Base-by-base conservation (phyloP, 2,797 vertebrate species). In the Semaprochilodus insignis region DNA sequence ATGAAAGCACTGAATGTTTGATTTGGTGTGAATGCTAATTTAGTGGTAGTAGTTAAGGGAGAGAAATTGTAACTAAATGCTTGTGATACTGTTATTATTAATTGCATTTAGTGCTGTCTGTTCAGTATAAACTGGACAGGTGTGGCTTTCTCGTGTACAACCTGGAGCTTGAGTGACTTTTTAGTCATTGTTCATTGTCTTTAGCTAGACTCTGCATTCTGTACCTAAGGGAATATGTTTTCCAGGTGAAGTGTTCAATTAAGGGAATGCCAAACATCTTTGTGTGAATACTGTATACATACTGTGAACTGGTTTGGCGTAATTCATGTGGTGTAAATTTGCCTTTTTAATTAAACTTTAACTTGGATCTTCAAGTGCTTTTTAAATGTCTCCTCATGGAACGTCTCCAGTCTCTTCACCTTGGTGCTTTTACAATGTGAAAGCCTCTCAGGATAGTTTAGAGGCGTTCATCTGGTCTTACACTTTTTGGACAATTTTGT, bases 241-340 rank as follows among this genome's bases (percentile, higher is more conserved):
- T 67, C 62, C 63, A 65, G 44, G 75, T 27, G 51, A 81, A 44
- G 31, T 34, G 21, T 40, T 78, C 21, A 75, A 51, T 78, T 25
- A 72, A 83, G 62, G 54, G 74, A 69, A 77, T 81, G 81, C 77
- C 80, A 75, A 70, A 76, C 54, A 67, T 79, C 17, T 78, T 62
- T 80, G 67, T 81, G 78, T 70, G 25, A 81, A 86, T 80, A 74
- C 80, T 59, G 78, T 81, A 57, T 51, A 84, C 83, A 66, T 81
- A 78, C 76, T 85, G 83, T 86, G 77, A 82, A 70, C 54, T 36
- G 59, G 55, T 85, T 81, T 86, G 52, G 83, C 52, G 23, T 73
- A 63, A 78, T 34, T 72, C 40, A 62, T 81, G 25, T 83, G 83
- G 21, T 83, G 79, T 78, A 62, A 69, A 75, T 55, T 63, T 36